Evolutionary conservation across 2,113 vertebrate species (phyloP).

Genomic region (Microtus ochrogaster): DNA sequence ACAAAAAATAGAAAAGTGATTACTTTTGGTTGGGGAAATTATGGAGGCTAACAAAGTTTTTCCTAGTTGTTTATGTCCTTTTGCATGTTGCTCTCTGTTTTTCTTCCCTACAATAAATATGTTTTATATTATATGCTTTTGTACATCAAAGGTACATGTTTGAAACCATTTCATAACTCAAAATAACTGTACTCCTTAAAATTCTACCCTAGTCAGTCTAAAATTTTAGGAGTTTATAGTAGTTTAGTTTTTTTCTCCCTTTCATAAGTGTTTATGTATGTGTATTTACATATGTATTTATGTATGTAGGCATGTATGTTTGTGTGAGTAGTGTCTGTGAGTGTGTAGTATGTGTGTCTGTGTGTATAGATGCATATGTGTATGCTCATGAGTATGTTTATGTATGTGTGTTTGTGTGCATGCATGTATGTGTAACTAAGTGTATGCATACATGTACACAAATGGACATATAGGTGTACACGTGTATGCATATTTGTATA

Average conservation of each 20-base stretch:
- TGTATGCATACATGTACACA: not conserved
- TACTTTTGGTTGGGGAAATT: not conserved
- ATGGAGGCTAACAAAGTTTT: not conserved
- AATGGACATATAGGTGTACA: not conserved
- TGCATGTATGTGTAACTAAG: not conserved
- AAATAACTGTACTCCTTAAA: not conserved
- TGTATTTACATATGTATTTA: not conserved
- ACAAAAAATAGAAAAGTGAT: not conserved
- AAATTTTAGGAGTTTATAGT: constrained; percentile 28
- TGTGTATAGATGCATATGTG: not conserved
- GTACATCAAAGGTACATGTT: not conserved
- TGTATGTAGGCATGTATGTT: not conserved
- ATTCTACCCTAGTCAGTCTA: not conserved
- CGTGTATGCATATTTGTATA: not conserved
- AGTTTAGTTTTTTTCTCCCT: not conserved
- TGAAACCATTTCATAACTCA: not conserved
- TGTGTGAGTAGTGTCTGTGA: not conserved
- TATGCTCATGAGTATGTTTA: not conserved
- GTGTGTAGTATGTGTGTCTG: not conserved
- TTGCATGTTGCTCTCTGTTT: not conserved
- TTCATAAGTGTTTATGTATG: not conserved
- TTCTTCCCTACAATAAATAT: not conserved
- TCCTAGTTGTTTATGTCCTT: not conserved
- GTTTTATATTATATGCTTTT: not conserved
- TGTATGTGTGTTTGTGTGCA: not conserved